Percentiles rank a stretch among this genome's conserved stretches.
Evolutionary conservation across 1,140 invertebrate genomes (phyloP).

Genomic region (Procambarus clarkii): DNA sequence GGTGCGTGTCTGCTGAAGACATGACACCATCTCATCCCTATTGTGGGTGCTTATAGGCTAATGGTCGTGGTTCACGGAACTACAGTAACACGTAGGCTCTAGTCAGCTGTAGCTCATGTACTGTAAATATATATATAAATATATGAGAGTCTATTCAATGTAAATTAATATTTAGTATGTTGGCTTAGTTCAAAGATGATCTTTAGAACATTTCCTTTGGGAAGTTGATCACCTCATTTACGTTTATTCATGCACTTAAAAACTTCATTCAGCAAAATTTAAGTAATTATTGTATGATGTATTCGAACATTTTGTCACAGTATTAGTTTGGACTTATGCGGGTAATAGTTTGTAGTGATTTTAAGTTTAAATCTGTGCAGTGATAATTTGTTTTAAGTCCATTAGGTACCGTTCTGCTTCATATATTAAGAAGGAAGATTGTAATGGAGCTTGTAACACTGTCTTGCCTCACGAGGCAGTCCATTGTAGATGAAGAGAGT

Average conservation of each 20-base stretch:
- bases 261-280: neutral
- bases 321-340: slow-evolving; percentile 3
- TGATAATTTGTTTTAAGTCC: neutral
- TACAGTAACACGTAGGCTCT: neutral
- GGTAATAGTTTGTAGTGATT: slow-evolving; percentile 3
- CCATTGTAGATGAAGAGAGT: neutral
- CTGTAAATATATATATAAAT: neutral
- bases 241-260: neutral
- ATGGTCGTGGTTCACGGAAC: slow-evolving; percentile 5
- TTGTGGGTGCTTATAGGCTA: slow-evolving; percentile 6
- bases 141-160: neutral
- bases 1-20: neutral
- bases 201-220: neutral
- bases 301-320: neutral
- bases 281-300: neutral
- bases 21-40: neutral
- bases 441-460: neutral
- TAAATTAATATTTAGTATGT: neutral
- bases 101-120: neutral
- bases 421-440: neutral
- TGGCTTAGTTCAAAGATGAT: neutral
- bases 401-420: neutral
- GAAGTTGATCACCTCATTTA: neutral
- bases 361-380: slow-evolving; percentile 2
- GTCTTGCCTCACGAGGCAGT: neutral